Base-by-base conservation (phyloP, 2,888 invertebrate species). In the Clistopyga incitator region DNA sequence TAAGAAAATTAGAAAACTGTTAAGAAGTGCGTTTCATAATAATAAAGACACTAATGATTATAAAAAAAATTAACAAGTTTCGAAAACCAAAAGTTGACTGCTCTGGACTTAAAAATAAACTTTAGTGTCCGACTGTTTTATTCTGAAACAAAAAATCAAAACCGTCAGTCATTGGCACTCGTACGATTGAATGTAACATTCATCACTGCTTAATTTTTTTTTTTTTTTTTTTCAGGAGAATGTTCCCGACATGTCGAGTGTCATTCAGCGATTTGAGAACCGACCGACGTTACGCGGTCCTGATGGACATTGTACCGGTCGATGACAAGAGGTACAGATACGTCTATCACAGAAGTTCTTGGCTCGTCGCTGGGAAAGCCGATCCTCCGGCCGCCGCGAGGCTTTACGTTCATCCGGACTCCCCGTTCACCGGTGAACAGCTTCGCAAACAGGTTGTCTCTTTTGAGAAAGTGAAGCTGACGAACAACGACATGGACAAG, bases 381-480 rank as follows among this genome's bases (percentile, higher is more conserved):
- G 96, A 97, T 94, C 96, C 95, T 20, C 96, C 97, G 86, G 95
- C 96, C 1, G 96, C 96, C 15, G 95, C 95, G 85, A 93, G 97
- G 78, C 95, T 97, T 86, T 97, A 97, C 94, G 95, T 96, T 74
- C 97, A 97, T 93, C 97, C 97, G 1, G 97, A 97, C 92, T 96
- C 96, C 0, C 97, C 97, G n/a, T 97, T 96, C 93, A 96, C 96
- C 68, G 96, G 96, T 0, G 96, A 97, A 87, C 97, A 97, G 90
- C 95, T 97, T 74, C 94, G 95, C 89, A 96, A 97, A 90, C 97
- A 97, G 92, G 96, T 96, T 85, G 96, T 97, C 82, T 96, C 96
- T 54, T 97, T 97, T 93, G 97, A 97, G 93, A 97, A 97, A 93
- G 96, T 97, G 89, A 97, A 97, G 92, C 94, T 97, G 82, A 97